Base-by-base conservation (phyloP, 2,888 invertebrate species). In the Andrena praecox region DNA sequence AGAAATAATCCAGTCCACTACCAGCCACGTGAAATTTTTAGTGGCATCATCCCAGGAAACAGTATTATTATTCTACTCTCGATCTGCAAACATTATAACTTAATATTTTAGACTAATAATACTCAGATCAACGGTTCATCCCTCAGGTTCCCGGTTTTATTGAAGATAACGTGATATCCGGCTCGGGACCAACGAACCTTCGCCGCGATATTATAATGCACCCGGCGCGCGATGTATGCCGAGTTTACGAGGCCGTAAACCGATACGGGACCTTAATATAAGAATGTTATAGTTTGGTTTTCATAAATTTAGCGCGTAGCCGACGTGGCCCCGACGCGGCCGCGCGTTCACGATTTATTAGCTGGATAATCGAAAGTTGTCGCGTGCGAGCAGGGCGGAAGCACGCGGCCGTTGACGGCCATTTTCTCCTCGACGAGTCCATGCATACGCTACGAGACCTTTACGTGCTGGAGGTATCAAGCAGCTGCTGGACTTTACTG, bases 251-350 rank as follows among this genome's bases (percentile, higher is more conserved):
- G 86, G 82, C 80, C 88, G 87, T 92, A 92, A 92, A 92, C 89
- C 85, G 89, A 90, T 91, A 91, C 88, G 89, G 42, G 89, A 90
- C 90, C 89, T 90, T 90, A 89, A 91, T 91, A 91, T 90, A 90
- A 91, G 90, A 91, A 91, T 89, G 89, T 91, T 92, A 90, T 89
- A 91, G 90, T 90, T 90, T 82, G 90, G 86, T 89, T 91, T 91
- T 91, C 90, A 91, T 92, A 91, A 91, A 92, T 91, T 91, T 90
- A 78, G 42, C 63, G 52, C 6, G 20, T 83, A 64, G 62, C 16
- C 50, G 69, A 82, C 60, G 69, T 76, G 64, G 73, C 71, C 35
- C 16, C 75, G 74, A 67, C 73, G 76, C 77, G 64, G 48, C 67
- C 24, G 24, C 62, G 79, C 56, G 63, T 82, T 68, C 68, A 42